Evolutionary conservation across 2,888 invertebrate species (phyloP).

Genomic region (Eueremaeus valkanovi): DNA sequence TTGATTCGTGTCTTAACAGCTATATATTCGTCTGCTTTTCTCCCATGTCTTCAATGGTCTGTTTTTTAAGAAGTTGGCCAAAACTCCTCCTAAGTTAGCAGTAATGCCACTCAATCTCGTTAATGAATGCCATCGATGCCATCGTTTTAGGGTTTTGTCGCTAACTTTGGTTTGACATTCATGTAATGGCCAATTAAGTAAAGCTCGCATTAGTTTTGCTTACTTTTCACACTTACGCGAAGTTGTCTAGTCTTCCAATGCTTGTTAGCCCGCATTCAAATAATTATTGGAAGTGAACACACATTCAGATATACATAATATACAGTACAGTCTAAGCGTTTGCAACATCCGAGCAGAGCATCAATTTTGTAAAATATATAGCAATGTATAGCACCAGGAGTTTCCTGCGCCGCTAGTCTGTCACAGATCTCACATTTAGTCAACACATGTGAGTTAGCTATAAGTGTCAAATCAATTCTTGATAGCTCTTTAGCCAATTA

Average conservation of each 20-base stretch:
- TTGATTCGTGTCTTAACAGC: neutral
- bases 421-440: constrained; percentile 7
- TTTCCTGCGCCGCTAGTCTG: neutral
- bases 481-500: neutral
- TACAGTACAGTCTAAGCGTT: neutral
- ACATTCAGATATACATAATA: neutral
- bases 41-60: neutral
- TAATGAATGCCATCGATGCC: constrained; percentile 34
- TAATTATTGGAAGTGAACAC: neutral
- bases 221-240: constrained; percentile 6
- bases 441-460: neutral
- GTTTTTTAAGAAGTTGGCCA: neutral
- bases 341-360: neutral
- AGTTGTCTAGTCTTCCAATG: neutral
- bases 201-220: constrained; percentile 4
- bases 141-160: neutral
- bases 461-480: neutral
- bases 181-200: constrained; percentile 28
- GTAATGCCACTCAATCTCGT: constrained; percentile 1
- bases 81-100: constrained; percentile 15
- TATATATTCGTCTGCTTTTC: neutral
- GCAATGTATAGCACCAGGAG: too few species aligned
- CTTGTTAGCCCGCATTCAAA: neutral
- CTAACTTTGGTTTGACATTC: neutral
- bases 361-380: neutral